phyloP scores from a whole-genome alignment of 2,113 vertebrate species.

The Diphyllodes magnificus region DNA sequence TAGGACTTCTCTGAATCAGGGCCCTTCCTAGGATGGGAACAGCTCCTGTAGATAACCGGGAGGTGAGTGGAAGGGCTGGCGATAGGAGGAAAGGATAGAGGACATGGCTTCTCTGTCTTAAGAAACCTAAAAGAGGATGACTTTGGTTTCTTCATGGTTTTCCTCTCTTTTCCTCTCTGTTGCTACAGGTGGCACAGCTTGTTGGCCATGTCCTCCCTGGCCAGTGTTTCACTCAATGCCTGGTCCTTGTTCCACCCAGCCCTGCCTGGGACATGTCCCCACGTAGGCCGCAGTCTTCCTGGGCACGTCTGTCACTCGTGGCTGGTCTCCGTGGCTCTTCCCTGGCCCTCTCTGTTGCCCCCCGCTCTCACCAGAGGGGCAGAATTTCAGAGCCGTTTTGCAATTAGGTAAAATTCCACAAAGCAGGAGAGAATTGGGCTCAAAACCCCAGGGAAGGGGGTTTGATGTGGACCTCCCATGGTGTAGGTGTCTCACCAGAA shows the following conservation, averaged over 20 bases:
- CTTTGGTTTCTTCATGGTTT: not conserved
- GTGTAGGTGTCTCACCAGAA: not conserved
- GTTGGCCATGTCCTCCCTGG: not conserved
- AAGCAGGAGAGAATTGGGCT: not conserved
- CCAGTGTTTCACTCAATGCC: not conserved
- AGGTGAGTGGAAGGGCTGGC: rapidly evolving
- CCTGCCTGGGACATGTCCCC: not conserved
- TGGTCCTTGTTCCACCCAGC: not conserved
- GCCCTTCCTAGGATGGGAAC: not conserved
- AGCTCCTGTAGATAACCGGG: not conserved
- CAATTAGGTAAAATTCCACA: not conserved
- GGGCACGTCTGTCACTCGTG: rapidly evolving
- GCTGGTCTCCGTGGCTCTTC: rapidly evolving
- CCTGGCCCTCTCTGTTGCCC: not conserved
- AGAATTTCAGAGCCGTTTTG: not conserved
- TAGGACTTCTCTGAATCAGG: not conserved
- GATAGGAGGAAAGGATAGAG: rapidly evolving
- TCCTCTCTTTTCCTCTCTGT: not conserved
- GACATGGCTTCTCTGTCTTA: not conserved
- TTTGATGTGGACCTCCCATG: not conserved
- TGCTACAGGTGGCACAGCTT: not conserved
- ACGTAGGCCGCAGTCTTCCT: not conserved
- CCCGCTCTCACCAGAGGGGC: not conserved
- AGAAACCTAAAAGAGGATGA: not conserved
- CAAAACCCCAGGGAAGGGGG: rapidly evolving